These are phyloP conservation scores for Anhinga anhinga DNA, from an alignment of 2,113 vertebrate genomes.

Conservation along the genomic window DNA sequence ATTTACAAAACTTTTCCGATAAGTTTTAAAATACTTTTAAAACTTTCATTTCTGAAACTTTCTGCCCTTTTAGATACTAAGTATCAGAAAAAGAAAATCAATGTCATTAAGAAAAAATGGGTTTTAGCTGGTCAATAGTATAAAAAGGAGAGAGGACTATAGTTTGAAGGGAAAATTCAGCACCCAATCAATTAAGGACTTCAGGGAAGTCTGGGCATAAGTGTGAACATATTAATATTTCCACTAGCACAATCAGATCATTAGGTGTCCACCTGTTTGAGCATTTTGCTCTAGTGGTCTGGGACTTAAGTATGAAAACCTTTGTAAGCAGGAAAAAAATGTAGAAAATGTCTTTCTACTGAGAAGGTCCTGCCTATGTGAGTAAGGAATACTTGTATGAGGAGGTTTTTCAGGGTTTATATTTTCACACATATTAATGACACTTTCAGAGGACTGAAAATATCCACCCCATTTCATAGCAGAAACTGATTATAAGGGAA, in stretches of 20 bases:
- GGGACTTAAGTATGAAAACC: background rate
- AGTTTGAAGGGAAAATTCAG: background rate
- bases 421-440: background rate
- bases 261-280: background rate
- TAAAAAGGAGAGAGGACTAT: background rate
- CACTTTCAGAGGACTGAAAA: background rate
- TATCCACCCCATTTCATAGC: background rate
- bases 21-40: background rate
- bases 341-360: background rate
- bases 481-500: background rate
- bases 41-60: background rate
- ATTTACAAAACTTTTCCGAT: background rate
- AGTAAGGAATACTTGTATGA: background rate
- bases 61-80: background rate
- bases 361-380: fast-evolving
- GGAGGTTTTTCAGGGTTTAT: background rate
- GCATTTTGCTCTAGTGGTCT: background rate
- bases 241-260: background rate
- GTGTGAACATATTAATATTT: background rate
- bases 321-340: background rate
- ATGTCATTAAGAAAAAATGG: background rate
- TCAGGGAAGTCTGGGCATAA: background rate
- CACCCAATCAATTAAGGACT: background rate
- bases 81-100: background rate
- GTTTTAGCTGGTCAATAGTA: fast-evolving